These are phyloP conservation scores for Chaetodon auriga DNA, from an alignment of 2,113 vertebrate species.

Conservation along the genomic window DNA sequence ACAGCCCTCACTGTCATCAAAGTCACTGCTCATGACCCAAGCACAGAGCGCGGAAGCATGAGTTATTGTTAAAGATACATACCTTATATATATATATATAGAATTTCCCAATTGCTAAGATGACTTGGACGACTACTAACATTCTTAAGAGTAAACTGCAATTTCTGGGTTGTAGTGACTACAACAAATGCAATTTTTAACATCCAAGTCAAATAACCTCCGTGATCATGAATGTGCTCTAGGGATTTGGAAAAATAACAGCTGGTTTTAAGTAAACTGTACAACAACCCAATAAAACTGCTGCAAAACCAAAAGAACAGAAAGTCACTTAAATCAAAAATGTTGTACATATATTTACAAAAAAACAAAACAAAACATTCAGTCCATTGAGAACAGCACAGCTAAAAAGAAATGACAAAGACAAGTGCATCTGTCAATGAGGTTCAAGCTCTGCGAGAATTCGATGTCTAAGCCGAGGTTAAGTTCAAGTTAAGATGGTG, in stretches of 20 bases:
- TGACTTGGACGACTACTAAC: constrained; percentile 65
- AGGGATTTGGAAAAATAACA: constrained; percentile 56
- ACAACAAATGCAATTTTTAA: constrained; percentile 63
- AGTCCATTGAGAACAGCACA: constrained; percentile 69
- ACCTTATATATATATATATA: constrained; percentile 50
- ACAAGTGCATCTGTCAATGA: constrained; percentile 62
- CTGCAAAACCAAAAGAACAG: constrained; percentile 50
- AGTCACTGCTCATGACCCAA: constrained; percentile 62
- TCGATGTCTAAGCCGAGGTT: constrained; percentile 58
- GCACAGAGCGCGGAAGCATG: constrained; percentile 66
- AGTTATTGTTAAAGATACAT: constrained; percentile 71
- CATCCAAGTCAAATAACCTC: constrained; percentile 64
- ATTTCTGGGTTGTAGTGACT: constrained; percentile 63
- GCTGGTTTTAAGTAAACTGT: constrained; percentile 72
- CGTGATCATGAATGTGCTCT: constrained; percentile 62
- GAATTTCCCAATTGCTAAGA: constrained; percentile 66
- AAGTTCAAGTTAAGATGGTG: constrained; percentile 64
- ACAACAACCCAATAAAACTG: constrained; percentile 69
- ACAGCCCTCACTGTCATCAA: constrained; percentile 56
- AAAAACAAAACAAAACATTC: constrained; percentile 64
- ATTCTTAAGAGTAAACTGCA: constrained; percentile 73
- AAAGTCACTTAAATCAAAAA: constrained; percentile 71
- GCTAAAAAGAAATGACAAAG: constrained; percentile 65
- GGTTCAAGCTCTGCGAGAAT: constrained; percentile 65
- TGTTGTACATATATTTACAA: constrained; percentile 78